phyloP scores from a whole-genome alignment of 1,140 invertebrate species.

The Microplitis demolitor region DNA sequence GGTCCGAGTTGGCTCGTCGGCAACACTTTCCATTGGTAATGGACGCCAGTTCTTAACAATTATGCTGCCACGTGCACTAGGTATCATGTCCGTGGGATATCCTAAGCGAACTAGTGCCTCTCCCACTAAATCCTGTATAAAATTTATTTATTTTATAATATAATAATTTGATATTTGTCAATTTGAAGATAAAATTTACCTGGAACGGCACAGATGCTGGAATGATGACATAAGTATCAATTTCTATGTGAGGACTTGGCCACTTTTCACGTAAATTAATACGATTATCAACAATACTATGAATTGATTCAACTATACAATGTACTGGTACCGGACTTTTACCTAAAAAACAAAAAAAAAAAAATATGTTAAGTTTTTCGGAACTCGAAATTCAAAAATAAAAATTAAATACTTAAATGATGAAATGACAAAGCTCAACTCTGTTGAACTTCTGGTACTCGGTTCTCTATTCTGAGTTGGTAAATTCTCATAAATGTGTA shows the following conservation, averaged over 20 bases:
- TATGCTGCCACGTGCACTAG: conserved; percentile 73
- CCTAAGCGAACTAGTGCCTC: conserved; percentile 70
- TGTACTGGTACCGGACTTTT: conserved; percentile 87
- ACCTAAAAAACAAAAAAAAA: conserved; percentile 62
- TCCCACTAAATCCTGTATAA: conserved; percentile 65
- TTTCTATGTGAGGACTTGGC: conserved; percentile 76
- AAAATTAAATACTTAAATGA: background rate
- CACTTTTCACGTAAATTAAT: conserved; percentile 59
- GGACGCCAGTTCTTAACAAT: conserved; percentile 95
- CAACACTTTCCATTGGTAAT: conserved; percentile 85
- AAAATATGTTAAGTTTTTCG: no score
- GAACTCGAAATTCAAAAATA: no score
- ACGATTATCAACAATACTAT: conserved; percentile 69
- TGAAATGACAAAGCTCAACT: no score
- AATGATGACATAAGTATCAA: conserved; percentile 92
- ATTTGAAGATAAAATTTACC: conserved; percentile 48
- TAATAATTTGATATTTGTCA: background rate
- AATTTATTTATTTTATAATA: conserved; percentile 19
- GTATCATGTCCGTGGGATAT: conserved; percentile 63
- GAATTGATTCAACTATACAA: conserved; percentile 85
- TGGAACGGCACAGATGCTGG: conserved; percentile 86
- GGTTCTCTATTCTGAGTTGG: background rate
- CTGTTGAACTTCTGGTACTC: background rate
- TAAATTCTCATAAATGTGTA: conserved; percentile 40
- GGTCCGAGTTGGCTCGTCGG: conserved; percentile 81